phyloP scores from a whole-genome alignment of 2,888 invertebrate species.

The Troilus luridus region DNA sequence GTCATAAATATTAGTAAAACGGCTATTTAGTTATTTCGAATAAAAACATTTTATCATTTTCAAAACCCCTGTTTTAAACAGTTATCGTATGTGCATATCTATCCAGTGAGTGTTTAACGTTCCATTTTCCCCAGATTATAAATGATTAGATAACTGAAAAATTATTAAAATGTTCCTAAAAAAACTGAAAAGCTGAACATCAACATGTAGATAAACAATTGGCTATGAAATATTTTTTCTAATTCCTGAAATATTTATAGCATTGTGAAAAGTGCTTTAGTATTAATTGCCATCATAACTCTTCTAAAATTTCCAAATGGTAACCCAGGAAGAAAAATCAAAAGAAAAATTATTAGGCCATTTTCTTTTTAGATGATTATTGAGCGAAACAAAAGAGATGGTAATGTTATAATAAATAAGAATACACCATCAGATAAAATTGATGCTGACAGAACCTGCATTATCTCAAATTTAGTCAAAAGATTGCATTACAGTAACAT shows the following conservation, averaged over 20 bases:
- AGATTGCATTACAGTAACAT: conserved; percentile 20
- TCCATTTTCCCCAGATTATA: conserved; percentile 11
- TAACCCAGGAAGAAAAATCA: neutral
- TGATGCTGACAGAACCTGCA: neutral
- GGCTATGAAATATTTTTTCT: neutral
- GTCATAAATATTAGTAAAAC: neutral
- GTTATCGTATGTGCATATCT: conserved; percentile 50
- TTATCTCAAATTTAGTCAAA: conserved; percentile 17
- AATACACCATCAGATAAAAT: neutral
- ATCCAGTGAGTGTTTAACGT: conserved; percentile 39
- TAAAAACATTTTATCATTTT: conserved; percentile 11
- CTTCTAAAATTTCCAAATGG: neutral
- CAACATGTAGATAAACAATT: neutral
- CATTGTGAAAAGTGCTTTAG: conserved; percentile 20
- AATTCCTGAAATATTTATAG: neutral
- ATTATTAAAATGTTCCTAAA: neutral
- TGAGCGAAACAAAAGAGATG: conserved; percentile 44
- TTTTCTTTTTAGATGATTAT: conserved; percentile 21
- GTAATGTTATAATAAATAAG: neutral
- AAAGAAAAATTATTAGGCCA: conserved; percentile 46
- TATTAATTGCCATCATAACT: conserved; percentile 19
- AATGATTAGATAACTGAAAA: neutral
- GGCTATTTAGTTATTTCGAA: neutral
- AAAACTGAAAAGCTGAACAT: neutral
- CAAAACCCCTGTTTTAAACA: conserved; percentile 54